Base-by-base conservation (phyloP, 2,113 vertebrate species). In the Charadrius vociferus region DNA sequence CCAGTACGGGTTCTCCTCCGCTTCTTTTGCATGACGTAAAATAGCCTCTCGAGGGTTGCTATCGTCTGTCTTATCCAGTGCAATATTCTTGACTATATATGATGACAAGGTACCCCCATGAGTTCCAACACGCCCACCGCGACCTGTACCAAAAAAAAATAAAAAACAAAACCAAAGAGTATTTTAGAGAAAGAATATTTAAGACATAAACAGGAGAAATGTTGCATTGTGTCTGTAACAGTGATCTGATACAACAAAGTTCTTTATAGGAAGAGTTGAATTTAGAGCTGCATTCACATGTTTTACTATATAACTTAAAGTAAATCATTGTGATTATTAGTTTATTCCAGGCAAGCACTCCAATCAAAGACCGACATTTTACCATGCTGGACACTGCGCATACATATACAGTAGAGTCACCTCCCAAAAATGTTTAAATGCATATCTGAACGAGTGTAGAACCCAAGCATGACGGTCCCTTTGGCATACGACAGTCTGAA, bases 21-120 rank as follows among this genome's bases (percentile, higher is more conserved):
- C 99, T 2, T 99, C 99, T 97, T 99, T 99, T 49, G 99, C 99
- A 0, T 99, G 99, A 8, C 99, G 99, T 66, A 99, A 97, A 98
- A 99, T 99, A 96, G 99, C 99, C 87, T 99, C 99, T n/a, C 99
- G 98, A 2, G 99, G 98, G 91, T 99, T 99, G 94, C 99, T 99
- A 95, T 99, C 99, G 4, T 99, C 99, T 0, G 99, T 99, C 97
- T 99, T 99, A 95, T 99, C 99, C 96, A 99, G 95, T 49, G 99
- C 99, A 62, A 99, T 99, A 95, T 99, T 99, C 97, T 99, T 99
- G 81, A 99, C 99, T n/a, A 99, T 99, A 72, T 98, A 99, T 3
- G 99, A 99, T 0, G 99, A 99, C 97, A 99, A 97, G 10, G 99
- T 99, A 30, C 99, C 99, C 7, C 99, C 99, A 0, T 99, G 99